A percentile compares a stretch with the other conserved stretches of the same genome.
phyloP scores from a whole-genome alignment of 1,140 invertebrate species.

The Drosophila pseudoananassae region DNA sequence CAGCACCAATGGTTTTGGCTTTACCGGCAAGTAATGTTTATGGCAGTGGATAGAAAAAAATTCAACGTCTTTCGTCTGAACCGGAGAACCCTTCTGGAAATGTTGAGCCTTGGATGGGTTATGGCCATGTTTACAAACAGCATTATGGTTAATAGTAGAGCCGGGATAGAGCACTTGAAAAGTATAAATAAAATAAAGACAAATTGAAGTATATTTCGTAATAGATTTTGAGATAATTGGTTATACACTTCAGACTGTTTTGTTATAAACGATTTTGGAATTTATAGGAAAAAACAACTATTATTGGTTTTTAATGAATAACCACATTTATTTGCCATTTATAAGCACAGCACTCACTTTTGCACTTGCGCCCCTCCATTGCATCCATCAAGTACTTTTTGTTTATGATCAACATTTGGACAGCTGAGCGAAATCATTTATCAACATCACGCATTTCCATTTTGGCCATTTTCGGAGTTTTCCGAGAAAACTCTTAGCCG shows the following conservation, averaged over 20 bases:
- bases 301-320: background rate
- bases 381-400: slow-evolving; percentile 36
- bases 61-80: slow-evolving; percentile 30
- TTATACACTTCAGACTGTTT: no score
- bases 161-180: slow-evolving; percentile 8
- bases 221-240: no score
- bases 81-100: slow-evolving; percentile 25
- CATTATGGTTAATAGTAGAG: slow-evolving; percentile 31
- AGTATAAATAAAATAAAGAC: background rate
- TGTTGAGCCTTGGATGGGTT: slow-evolving; percentile 33
- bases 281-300: slow-evolving; percentile 6
- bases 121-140: slow-evolving; percentile 52
- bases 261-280: no score
- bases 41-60: background rate
- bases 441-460: slow-evolving; percentile 37
- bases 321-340: background rate
- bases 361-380: background rate
- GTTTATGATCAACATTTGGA: slow-evolving; percentile 46
- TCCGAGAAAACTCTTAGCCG: background rate
- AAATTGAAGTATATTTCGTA: no score
- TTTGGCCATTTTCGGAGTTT: slow-evolving; percentile 33
- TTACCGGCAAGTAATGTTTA: background rate
- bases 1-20: slow-evolving; percentile 43
- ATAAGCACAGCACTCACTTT: background rate
- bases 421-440: slow-evolving; percentile 41